These are phyloP conservation scores for Drosophila longiperda DNA, from an alignment of 2,888 invertebrate species.

Conservation along the genomic window DNA sequence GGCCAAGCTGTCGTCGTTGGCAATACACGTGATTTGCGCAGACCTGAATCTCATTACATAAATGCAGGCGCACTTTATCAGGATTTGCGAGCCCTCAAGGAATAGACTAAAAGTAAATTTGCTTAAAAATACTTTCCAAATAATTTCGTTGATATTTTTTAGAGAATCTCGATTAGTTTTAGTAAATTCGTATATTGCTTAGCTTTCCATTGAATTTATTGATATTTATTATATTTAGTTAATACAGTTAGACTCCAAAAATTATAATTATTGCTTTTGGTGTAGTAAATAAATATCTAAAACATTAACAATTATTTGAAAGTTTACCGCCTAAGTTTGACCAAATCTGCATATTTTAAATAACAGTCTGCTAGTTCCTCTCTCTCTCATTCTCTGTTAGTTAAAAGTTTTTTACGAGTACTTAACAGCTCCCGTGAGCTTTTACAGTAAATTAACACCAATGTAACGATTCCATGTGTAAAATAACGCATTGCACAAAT, in stretches of 20 bases:
- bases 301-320: not conserved
- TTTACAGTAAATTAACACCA: not conserved
- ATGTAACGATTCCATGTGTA: not conserved
- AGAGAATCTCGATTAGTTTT: constrained; percentile 19
- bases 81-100: constrained; percentile 78
- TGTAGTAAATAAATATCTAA: constrained; percentile 8
- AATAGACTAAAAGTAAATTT: constrained; percentile 22
- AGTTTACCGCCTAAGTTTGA: not conserved
- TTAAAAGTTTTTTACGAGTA: not conserved
- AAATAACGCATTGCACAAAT: not conserved
- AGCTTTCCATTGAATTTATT: constrained; percentile 15
- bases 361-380: not conserved
- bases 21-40: constrained; percentile 77
- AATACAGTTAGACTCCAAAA: not conserved
- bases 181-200: constrained; percentile 5
- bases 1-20: constrained; percentile 86
- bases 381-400: not conserved
- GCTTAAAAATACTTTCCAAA: not conserved
- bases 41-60: constrained; percentile 75
- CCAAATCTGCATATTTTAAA: not conserved
- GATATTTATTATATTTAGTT: constrained; percentile 18
- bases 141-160: constrained; percentile 20
- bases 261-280: not conserved
- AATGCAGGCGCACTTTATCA: constrained; percentile 83
- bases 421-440: constrained; percentile 30